Evolutionary conservation across 2,888 invertebrate species (phyloP), one percentile per base, ranked within the genome.

Genomic region (Microdon myrmicae): DNA sequence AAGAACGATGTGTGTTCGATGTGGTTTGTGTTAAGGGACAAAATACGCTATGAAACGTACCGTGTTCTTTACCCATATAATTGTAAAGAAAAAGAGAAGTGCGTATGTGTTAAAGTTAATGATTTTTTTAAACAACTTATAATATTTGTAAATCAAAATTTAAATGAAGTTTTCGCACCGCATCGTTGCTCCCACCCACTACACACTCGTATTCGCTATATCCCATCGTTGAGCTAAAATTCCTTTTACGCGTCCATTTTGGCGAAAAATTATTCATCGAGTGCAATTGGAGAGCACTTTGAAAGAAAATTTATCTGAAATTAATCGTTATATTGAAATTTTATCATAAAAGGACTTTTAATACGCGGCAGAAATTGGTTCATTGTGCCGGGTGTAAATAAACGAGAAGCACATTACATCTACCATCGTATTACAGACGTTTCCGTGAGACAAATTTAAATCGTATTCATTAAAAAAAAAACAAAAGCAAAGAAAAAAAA

Each of bases 211-310:
- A n/a, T 45, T 38, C 34, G 12, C n/a, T n/a, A n/a, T n/a, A n/a
- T n/a, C n/a, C 58, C 56, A 45, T 45, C 56, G 51, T 64, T 64
- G 58, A 51, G 58, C 43, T 51, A 64, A 64, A 64, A 64, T 64
- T 64, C 64, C 64, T 58, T 60, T 55, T 38, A 55, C 53, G 55
- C 68, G 67, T 69, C 70, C 70, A 70, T 70, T 61, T 70, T 70
- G 69, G 67, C 55, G 54, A 69, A 69, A 70, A 67, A 54, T 67
- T 68, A 68, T 66, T 54, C 53, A 64, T 44, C 53, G 22, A 64
- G 41, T 68, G 67, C 58, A 64, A 55, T 67, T 68, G 67, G 43
- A 59, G 54, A 58, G 44, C 23, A 39, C 43, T 64, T 43, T 32
- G 49, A 43, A 54, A 64, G 51, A 64, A 66, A 47, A 39, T 53